A percentile compares a stretch with the other conserved stretches of the same genome.
phyloP scores from a whole-genome alignment of 2,888 invertebrate genomes.

The Torymus texanus region DNA sequence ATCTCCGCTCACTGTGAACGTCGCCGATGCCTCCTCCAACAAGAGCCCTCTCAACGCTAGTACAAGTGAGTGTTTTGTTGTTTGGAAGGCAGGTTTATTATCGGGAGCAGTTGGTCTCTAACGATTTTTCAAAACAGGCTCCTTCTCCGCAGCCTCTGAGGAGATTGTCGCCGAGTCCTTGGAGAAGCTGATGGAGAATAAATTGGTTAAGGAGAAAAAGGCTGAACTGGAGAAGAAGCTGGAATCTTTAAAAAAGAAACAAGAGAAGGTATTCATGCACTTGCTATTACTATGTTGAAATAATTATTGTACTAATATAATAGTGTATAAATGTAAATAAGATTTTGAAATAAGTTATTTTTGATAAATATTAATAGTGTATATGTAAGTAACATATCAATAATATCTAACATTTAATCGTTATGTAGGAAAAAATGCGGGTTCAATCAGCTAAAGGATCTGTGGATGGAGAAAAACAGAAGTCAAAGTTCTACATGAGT shows the following conservation, averaged over 20 bases:
- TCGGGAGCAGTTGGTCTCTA: neutral
- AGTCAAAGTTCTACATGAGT: constrained; percentile 84
- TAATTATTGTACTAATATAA: no score
- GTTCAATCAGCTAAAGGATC: constrained; percentile 79
- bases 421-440: constrained; percentile 78
- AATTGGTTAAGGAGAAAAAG: constrained; percentile 88
- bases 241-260: constrained; percentile 87
- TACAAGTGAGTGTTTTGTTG: constrained; percentile 61
- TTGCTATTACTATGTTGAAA: no score
- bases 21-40: constrained; percentile 64
- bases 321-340: no score
- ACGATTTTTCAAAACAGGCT: constrained; percentile 46
- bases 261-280: constrained; percentile 79
- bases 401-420: no score
- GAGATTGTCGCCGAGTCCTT: constrained; percentile 86
- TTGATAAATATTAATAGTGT: no score
- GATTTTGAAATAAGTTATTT: no score
- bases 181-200: constrained; percentile 87
- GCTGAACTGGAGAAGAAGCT: constrained; percentile 91
- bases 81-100: neutral
- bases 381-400: no score
- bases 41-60: constrained; percentile 68
- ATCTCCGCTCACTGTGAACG: constrained; percentile 59
- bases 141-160: constrained; percentile 64
- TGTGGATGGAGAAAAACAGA: constrained; percentile 80